Conservation (phyloP, 2,797 vertebrate genomes). For the Halcyon chelicuti region DNA sequence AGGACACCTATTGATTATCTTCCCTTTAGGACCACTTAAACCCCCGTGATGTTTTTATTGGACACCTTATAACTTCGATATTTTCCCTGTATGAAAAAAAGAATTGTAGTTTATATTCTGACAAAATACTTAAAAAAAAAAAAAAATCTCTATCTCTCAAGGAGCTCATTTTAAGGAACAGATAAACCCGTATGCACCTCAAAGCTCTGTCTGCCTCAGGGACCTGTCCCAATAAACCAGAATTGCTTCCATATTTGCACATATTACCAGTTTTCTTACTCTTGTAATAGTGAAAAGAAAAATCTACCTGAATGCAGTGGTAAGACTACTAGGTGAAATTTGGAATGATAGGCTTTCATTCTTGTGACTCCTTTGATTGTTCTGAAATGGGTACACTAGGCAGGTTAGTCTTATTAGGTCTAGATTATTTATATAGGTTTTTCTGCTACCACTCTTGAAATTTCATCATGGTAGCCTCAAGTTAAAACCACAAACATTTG, state of each 20-base stretch:
- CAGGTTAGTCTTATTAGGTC: not conserved
- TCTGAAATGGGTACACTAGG: not conserved
- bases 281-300: not conserved
- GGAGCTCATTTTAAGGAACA: not conserved
- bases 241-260: not conserved
- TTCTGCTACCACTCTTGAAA: not conserved
- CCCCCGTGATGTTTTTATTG: too few relatives aligned
- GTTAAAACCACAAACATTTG: not conserved
- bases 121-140: too few relatives aligned
- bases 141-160: not conserved
- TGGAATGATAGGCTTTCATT: not conserved
- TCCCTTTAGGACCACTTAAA: too few relatives aligned
- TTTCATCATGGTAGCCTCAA: not conserved
- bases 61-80: too few relatives aligned
- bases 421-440: not conserved
- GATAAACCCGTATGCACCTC: not conserved
- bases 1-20: too few relatives aligned
- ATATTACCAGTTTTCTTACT: not conserved
- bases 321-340: not conserved
- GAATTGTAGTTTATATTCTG: too few relatives aligned
- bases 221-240: not conserved
- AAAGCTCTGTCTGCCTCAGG: not conserved
- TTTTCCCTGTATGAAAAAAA: too few relatives aligned
- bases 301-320: not conserved
- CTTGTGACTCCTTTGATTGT: not conserved